Evolutionary conservation across 1,140 invertebrate genomes (phyloP), one percentile per base, ranked within the genome.

Genomic region (Cephus cinctus): DNA sequence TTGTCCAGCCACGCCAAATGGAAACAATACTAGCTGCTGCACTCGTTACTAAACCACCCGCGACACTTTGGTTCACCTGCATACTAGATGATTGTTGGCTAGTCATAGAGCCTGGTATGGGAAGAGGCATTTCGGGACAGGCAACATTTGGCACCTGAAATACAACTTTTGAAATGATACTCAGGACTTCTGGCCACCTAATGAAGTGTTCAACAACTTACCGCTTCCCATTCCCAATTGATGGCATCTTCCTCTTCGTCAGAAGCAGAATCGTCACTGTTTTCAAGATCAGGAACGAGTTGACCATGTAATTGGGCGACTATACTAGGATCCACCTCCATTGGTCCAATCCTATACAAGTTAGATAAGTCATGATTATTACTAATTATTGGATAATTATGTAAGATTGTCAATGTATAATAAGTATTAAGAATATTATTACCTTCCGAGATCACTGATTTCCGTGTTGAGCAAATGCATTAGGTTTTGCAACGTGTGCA

Each of bases 401-500:
- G 23, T 2, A 21, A 16, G 22, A 8, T n/a, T 35, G 4, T 36
- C 25, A 47, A 4, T 11, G n/a, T 11, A 50, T 32, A 39, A 51
- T 55, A 50, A 52, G 21, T 46, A 47, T 35, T 49, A 34, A n/a
- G 31, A 42, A 31, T 52, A 49, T 44, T 14, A 58, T 52, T 75
- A 86, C 85, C 86, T 82, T 61, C 88, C 88, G 43, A 91, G 71
- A 72, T 88, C 82, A 54, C 79, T 81, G 41, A 79, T 75, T 52
- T 83, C 77, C 44, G 80, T 73, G 64, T 88, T 82, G 22, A 91
- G 69, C 51, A 92, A 79, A 44, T 83, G 77, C 47, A 89, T 71
- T 16, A 93, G 66, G 73, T 92, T 92, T 54, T 85, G 81, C 22
- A 92, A 67, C 1, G 89, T 89, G 60, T 85, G 82, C 59, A 81